Evolutionary conservation across 64 coral and sea anemone genomes (phyloP), one percentile per base, ranked within the genome.

Genomic region (Dendronephthya gigantea): DNA sequence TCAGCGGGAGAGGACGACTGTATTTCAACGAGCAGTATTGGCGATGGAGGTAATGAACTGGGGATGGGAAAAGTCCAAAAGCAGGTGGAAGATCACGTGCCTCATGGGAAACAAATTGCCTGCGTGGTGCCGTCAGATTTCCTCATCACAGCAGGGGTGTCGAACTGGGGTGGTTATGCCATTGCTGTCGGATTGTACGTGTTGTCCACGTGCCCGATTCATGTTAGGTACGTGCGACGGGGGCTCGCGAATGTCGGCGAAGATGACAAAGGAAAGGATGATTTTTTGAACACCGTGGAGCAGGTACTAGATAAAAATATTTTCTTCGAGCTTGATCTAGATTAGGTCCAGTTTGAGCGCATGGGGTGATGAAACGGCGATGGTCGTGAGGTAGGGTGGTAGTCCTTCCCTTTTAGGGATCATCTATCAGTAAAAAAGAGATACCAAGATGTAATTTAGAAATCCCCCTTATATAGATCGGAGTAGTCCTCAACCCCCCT

Each of bases 31-130:
- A 91, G 90, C 49, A 92, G 94, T 17, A 93, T 97, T 38, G 92
- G 94, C 48, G 94, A 97, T 85, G 94, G 94, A 37, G 94, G 94
- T 15, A 97, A 97, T 89, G 94, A 97, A 74, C 90, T 97, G 13
- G 94, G 94, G 0, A 97, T 97, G 94, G 94, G 94, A n/a, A 97
- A 97, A 72, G 92, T 97, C 14, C 56, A 74, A 37, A 37, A 82
- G 37, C 38, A 27, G 22, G 90, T 93, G 15, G 72, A 47, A 12
- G 59, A 91, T 2, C 81, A 90, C 84, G 93, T 97, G 30, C 52
- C 85, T n/a, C 47, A 89, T 82, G 94, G 94, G 47, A 82, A 84
- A 48, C 35, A 88, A 38, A 93, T 97, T 66, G 94, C 92, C 0
- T 91, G 89, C 62, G 69, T 12, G 84, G 92, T 93, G 22, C 13